Percentiles rank a stretch among this genome's conserved stretches.
These are phyloP conservation scores for Sphaeramia orbicularis DNA, from an alignment of 2,797 vertebrate species.

Conservation along the genomic window DNA sequence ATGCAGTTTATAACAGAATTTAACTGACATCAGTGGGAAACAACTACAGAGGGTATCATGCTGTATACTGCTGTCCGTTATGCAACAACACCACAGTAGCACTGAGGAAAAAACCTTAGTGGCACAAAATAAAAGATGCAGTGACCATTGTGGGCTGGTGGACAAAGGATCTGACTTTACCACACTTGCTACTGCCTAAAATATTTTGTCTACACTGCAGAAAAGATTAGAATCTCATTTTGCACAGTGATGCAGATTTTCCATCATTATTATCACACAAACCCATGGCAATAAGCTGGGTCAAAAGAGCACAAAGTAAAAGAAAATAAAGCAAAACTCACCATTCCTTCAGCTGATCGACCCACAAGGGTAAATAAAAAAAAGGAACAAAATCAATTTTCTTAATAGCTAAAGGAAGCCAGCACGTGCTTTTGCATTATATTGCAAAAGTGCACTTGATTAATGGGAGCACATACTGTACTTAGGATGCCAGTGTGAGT, in stretches of 20 bases:
- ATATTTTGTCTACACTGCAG: constrained; percentile 5
- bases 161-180: background rate
- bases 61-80: background rate
- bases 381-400: constrained; percentile 23
- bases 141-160: background rate
- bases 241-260: constrained; percentile 22
- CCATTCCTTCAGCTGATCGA: constrained; percentile 8
- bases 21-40: constrained; percentile 15
- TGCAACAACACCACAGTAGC: background rate
- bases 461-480: constrained; percentile 29
- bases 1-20: background rate
- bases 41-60: background rate
- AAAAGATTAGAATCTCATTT: constrained; percentile 34
- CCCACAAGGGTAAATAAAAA: background rate
- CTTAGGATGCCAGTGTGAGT: constrained; percentile 5
- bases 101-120: background rate
- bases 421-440: constrained; percentile 19
- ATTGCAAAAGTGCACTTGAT: constrained; percentile 41
- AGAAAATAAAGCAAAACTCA: constrained; percentile 9
- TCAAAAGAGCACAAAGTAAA: constrained; percentile 17
- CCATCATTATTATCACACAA: constrained; percentile 34
- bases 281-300: constrained; percentile 15
- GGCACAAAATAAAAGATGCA: constrained; percentile 15
- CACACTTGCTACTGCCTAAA: background rate
- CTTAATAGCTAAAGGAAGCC: constrained; percentile 26